Base-by-base conservation (phyloP, 1,140 invertebrate species). In the Mercenaria mercenaria region DNA sequence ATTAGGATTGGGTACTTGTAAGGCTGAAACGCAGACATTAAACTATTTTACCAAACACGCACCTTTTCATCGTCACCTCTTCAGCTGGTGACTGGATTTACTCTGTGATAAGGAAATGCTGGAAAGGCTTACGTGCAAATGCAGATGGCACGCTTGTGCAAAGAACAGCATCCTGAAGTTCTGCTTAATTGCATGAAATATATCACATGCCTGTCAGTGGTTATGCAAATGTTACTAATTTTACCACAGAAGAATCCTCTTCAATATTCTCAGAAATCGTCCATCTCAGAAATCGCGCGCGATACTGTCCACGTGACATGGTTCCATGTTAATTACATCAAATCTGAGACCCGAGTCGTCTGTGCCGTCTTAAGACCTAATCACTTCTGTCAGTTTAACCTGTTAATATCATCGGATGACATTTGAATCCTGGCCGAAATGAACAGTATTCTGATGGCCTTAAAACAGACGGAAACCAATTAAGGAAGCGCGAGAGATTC, bases 391-490 rank as follows among this genome's bases (percentile, higher is more conserved):
- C 80, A 82, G 56, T 82, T 82, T 82, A 82, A 82, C 80, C 59
- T 82, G 80, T 82, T 82, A 82, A 82, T 82, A 82, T 67, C 37
- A 47, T 41, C 6, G 20, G 80, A 82, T 82, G 80, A 82, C 80
- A 82, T 82, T 82, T 64, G 56, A 43, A 43, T 82, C 56, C 37
- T 67, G 80, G 80, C n/a, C 56, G 52, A 64, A 82, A 82, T 82
- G 80, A 82, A 67, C 80, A 59, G 50, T 26, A 67, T 56, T 61
- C 80, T 64, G 39, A 43, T 82, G 37, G 37, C 56, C 52, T 34
- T 41, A 64, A 82, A 82, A 82, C 80, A 41, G 56, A 82, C 80
- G 80, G 80, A 82, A 82, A 82, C 80, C 56, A 82, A 82, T 82
- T 82, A 82, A 64, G 50, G 52, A 32, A 64, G 56, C 50, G 50